Conservation (phyloP, 2,797 vertebrate species). For the Parauchenoglanis ngamensis region DNA sequence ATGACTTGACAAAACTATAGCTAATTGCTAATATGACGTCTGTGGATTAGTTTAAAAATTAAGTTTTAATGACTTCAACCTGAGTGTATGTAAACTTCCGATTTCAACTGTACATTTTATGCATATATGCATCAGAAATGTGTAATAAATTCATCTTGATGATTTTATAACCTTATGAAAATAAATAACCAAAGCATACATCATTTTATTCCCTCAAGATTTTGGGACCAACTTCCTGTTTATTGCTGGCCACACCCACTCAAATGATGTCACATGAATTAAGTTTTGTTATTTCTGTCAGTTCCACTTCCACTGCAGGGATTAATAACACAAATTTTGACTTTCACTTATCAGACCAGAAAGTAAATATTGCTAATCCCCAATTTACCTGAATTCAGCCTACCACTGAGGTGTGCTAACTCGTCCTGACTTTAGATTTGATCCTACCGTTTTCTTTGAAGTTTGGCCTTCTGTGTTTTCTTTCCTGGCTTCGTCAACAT, state of each 20-base stretch:
- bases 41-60: no score
- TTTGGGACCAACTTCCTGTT: not conserved
- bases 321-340: not conserved
- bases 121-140: not conserved
- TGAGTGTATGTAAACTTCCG: no score
- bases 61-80: no score
- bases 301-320: not conserved
- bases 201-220: not conserved
- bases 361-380: not conserved
- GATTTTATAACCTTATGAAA: no score
- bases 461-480: slow-evolving; percentile 38
- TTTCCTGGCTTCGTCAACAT: slow-evolving; percentile 42
- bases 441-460: slow-evolving; percentile 58
- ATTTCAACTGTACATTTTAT: not conserved
- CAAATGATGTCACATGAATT: not conserved
- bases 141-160: not conserved
- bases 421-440: not conserved
- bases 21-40: no score
- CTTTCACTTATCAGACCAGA: not conserved
- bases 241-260: not conserved
- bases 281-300: not conserved
- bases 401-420: not conserved
- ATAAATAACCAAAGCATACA: not conserved
- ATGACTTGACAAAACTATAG: no score
- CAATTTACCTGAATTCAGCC: not conserved